Percentiles rank a stretch among this genome's conserved stretches.
phyloP scores from a whole-genome alignment of 2,888 invertebrate genomes.

The Acanthoscelides obtectus region DNA sequence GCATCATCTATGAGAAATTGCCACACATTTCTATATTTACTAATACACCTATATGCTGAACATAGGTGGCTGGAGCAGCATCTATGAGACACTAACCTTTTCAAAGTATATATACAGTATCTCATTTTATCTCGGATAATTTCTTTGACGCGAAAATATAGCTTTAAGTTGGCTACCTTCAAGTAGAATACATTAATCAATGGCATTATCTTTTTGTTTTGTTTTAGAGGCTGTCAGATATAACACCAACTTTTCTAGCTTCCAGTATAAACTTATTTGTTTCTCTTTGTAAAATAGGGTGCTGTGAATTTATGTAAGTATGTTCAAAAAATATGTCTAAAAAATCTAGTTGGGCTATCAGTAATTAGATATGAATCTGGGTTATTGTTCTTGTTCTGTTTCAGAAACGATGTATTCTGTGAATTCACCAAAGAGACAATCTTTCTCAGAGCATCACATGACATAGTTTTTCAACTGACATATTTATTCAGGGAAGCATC shows the following conservation, averaged over 20 bases:
- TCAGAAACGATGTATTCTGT: conserved; percentile 21
- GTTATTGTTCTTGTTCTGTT: conserved; percentile 11
- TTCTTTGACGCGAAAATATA: no score
- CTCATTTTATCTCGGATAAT: no score
- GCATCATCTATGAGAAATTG: no score
- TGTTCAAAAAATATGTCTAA: not conserved
- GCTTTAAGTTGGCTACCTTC: no score
- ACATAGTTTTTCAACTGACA: conserved; percentile 23
- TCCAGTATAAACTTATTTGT: conserved; percentile 25
- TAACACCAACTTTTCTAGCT: conserved; percentile 25
- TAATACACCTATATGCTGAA: no score
- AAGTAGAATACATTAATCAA: no score
- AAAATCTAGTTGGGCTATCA: no score
- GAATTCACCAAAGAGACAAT: conserved; percentile 26
- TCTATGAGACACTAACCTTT: no score
- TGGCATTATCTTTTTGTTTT: not conserved
- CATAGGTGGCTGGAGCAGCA: no score
- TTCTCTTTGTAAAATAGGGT: conserved; percentile 20
- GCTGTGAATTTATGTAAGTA: conserved; percentile 21
- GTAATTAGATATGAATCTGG: no score
- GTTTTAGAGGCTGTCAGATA: conserved; percentile 28
- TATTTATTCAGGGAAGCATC: conserved; percentile 28
- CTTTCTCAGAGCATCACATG: conserved; percentile 22
- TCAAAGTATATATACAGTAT: no score
- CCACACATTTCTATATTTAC: no score